A percentile compares a stretch with the other conserved stretches of the same genome.
phyloP scores from a whole-genome alignment of 2,113 vertebrate genomes.

The Albula glossodonta region DNA sequence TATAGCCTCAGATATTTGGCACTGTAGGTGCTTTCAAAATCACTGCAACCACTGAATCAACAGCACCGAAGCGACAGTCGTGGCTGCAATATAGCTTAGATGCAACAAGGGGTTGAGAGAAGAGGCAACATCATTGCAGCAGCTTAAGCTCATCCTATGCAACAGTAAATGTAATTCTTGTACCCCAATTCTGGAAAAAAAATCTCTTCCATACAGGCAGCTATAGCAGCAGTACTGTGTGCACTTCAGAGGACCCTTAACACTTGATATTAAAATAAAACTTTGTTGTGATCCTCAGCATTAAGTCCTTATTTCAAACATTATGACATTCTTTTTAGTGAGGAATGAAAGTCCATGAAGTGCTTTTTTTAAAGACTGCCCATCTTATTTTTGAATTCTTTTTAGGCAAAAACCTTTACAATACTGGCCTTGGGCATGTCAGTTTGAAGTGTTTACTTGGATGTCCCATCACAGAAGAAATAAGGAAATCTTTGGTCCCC shows the following conservation, averaged over 20 bases:
- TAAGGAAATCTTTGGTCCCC: conserved; percentile 24
- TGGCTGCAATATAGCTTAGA: conserved; percentile 12
- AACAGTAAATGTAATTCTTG: conserved; percentile 5
- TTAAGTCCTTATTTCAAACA: background rate
- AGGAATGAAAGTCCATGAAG: background rate
- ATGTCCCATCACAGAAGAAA: conserved; percentile 16
- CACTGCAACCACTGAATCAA: background rate
- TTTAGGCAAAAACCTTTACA: conserved; percentile 10
- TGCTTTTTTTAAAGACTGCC: background rate
- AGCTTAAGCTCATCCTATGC: background rate
- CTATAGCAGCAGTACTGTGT: conserved; percentile 21
- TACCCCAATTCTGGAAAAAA: background rate
- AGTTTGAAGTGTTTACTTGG: conserved; percentile 15
- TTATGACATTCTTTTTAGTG: conserved; percentile 18
- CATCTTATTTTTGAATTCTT: conserved; percentile 1
- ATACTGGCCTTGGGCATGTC: conserved; percentile 17
- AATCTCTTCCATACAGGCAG: background rate
- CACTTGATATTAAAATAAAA: conserved; percentile 15
- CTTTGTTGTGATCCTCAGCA: background rate
- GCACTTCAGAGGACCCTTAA: conserved; percentile 13
- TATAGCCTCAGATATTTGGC: conserved; percentile 60
- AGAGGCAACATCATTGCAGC: background rate
- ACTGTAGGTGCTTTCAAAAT: conserved; percentile 37
- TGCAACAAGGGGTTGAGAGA: background rate
- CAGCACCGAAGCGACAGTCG: conserved; percentile 8